Conservation (phyloP, 2,113 vertebrate genomes). For the Saguinus midas region DNA sequence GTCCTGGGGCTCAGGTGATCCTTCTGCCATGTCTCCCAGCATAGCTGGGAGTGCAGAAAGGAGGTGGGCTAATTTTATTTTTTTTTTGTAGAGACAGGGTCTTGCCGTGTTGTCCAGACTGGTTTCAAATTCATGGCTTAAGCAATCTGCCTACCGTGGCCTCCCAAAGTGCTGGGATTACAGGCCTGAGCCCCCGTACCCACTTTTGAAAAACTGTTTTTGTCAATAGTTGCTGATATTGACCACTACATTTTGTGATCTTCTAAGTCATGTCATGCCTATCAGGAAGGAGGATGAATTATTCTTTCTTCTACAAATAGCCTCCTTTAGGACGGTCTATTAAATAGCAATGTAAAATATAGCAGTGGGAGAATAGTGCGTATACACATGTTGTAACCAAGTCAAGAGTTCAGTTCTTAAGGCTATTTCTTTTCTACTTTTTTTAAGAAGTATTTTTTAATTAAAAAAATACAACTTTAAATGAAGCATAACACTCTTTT, state of each 20-base stretch:
- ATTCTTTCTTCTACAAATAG: not conserved
- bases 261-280: not conserved
- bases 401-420: not conserved
- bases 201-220: conserved; percentile 10
- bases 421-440: not conserved
- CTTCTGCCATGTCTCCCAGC: too few species aligned
- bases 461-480: conserved; percentile 34
- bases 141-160: too few species aligned
- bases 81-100: too few species aligned
- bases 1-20: too few species aligned
- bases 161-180: too few species aligned
- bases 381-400: not conserved
- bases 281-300: not conserved
- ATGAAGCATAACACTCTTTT: not conserved
- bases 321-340: not conserved
- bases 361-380: not conserved
- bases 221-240: not conserved
- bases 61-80: too few species aligned
- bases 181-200: too few species aligned
- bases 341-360: not conserved
- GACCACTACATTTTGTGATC: not conserved
- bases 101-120: too few species aligned
- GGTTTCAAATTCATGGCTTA: too few species aligned
- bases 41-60: too few species aligned
- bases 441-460: conserved; percentile 8